Evolutionary conservation across 2,888 invertebrate genomes (phyloP), one percentile per base, ranked within the genome.

Genomic region (Seladonia tumulorum): DNA sequence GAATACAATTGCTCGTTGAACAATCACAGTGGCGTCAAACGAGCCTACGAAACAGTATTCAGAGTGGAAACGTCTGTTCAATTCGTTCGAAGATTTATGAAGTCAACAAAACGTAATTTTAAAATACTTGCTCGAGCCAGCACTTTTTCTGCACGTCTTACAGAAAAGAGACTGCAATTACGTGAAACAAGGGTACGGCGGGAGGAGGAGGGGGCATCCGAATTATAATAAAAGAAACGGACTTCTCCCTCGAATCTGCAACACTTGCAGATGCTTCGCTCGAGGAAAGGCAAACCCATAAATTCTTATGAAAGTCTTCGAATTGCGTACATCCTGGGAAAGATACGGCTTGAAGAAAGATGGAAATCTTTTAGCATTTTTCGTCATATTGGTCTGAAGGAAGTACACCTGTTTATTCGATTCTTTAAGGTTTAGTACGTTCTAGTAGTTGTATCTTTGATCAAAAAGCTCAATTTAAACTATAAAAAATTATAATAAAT

Each of bases 231-330:
- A 57, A 57, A 57, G n/a, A n/a, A 12, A 57, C n/a, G n/a, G 57
- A n/a, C 57, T n/a, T 57, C n/a, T 25, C n/a, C 57, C n/a, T 12
- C n/a, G n/a, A 57, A 57, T 57, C 57, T 57, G n/a, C 57, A n/a
- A 57, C 57, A 57, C n/a, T 57, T n/a, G 57, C n/a, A 57, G 49
- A 57, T 4, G n/a, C 57, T n/a, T 12, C 8, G 57, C 57, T 57
- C 57, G n/a, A 57, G n/a, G 57, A 57, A 57, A 22, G 57, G 57
- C 57, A 57, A 57, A 57, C 57, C 57, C n/a, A 57, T 57, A n/a
- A 57, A 57, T 57, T 57, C 57, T n/a, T n/a, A n/a, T n/a, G 57
- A 57, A 57, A n/a, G n/a, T 10, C n/a, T 22, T 57, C n/a, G n/a
- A n/a, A 57, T 57, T 3, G 53, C 10, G n/a, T n/a, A 57, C 53